These are phyloP conservation scores for Eublepharis macularius DNA, from an alignment of 2,113 vertebrate genomes.

Conservation along the genomic window DNA sequence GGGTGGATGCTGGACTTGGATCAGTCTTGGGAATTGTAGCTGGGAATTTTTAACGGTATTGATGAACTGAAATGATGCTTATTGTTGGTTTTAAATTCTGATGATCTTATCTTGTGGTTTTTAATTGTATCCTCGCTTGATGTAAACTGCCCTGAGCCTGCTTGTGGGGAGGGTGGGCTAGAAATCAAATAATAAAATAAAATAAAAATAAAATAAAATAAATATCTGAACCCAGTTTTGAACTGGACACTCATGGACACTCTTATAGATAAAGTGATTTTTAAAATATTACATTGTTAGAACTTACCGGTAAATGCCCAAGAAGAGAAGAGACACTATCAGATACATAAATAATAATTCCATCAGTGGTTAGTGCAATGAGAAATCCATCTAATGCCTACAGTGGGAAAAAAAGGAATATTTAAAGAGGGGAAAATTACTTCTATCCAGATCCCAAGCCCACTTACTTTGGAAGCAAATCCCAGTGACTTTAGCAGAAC, in stretches of 20 bases:
- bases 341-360: constrained; percentile 90
- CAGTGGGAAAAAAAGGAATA: neutral
- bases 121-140: too few relatives aligned
- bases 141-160: too few relatives aligned
- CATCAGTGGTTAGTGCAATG: constrained; percentile 88
- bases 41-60: too few relatives aligned
- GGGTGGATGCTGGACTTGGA: too few relatives aligned
- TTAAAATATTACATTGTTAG: rapidly evolving
- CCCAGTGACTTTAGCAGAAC: neutral
- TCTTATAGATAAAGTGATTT: neutral
- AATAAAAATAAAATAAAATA: too few relatives aligned
- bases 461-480: neutral
- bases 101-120: too few relatives aligned
- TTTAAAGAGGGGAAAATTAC: neutral
- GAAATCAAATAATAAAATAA: too few relatives aligned
- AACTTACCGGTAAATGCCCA: constrained; percentile 93
- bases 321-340: constrained; percentile 89
- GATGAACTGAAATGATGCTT: too few relatives aligned
- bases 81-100: too few relatives aligned
- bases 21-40: too few relatives aligned
- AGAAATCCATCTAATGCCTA: constrained; percentile 93
- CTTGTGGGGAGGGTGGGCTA: too few relatives aligned
- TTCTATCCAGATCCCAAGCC: neutral
- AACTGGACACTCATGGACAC: neutral
- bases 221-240: too few relatives aligned